phyloP scores from a whole-genome alignment of 2,888 invertebrate genomes.

The Monochamus alternatus region DNA sequence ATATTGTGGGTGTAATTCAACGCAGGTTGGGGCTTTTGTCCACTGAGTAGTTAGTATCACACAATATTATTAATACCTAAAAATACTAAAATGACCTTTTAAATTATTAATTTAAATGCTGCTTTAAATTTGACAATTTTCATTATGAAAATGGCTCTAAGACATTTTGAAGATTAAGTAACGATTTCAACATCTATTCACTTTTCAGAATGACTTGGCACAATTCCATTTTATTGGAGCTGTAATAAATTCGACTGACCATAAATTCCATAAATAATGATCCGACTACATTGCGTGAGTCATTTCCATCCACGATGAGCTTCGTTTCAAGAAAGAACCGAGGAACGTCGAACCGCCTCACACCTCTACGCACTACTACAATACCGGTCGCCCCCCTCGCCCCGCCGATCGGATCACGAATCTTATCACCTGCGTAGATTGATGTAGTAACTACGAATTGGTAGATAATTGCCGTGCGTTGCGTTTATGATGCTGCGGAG shows the following conservation, averaged over 20 bases:
- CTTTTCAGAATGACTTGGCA: neutral
- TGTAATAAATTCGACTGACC: neutral
- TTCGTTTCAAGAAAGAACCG: neutral
- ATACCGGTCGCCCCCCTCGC: neutral
- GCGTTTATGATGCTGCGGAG: constrained; percentile 60
- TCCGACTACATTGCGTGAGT: neutral
- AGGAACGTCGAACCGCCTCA: neutral
- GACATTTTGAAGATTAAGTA: no score
- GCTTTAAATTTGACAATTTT: no score
- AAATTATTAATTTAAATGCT: no score
- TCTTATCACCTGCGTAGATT: constrained; percentile 47
- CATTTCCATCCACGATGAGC: neutral
- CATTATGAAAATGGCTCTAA: no score
- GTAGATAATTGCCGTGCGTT: constrained; percentile 62
- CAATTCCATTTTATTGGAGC: neutral
- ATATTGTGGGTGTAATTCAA: no score
- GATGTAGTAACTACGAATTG: constrained; percentile 62
- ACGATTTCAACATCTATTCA: neutral
- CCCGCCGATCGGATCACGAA: constrained; percentile 17
- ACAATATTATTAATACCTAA: no score
- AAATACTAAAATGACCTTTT: no score
- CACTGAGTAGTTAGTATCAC: no score
- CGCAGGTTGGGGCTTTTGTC: no score
- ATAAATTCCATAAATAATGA: constrained; percentile 4
- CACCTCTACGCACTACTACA: constrained; percentile 6